Evolutionary conservation across 2,888 invertebrate genomes (phyloP).

Genomic region (Nomada goodeniana): DNA sequence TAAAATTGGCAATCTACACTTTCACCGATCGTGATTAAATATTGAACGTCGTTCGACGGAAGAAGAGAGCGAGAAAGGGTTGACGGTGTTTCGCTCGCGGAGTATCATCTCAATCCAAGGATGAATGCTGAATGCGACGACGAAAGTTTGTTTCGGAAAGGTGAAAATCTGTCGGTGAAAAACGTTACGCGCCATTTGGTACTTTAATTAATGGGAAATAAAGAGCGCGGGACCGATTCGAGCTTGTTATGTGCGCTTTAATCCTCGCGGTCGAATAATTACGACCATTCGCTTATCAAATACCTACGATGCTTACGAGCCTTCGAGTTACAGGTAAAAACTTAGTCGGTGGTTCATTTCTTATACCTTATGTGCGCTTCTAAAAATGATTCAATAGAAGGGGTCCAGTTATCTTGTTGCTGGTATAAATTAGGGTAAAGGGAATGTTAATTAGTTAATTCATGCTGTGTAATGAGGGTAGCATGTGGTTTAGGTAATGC

Average conservation of each 20-base stretch:
- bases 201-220: background rate
- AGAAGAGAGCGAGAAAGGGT: background rate
- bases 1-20: slow-evolving; percentile 45
- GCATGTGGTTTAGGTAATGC: background rate
- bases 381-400: background rate
- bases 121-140: background rate
- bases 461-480: background rate
- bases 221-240: background rate
- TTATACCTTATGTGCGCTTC: too few species aligned
- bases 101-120: background rate
- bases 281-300: background rate
- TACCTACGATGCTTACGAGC: too few species aligned
- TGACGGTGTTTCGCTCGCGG: background rate
- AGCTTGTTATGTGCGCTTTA: background rate
- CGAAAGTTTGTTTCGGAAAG: background rate
- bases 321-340: background rate
- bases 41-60: slow-evolving; percentile 32
- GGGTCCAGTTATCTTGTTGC: background rate
- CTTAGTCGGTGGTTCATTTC: too few species aligned
- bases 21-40: slow-evolving; percentile 41
- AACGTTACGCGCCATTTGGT: background rate
- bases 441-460: background rate
- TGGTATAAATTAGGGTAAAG: background rate
- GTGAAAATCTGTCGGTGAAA: background rate
- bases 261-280: slow-evolving; percentile 6